phyloP scores from a whole-genome alignment of 2,888 invertebrate species.

The Drosophila incognita region DNA sequence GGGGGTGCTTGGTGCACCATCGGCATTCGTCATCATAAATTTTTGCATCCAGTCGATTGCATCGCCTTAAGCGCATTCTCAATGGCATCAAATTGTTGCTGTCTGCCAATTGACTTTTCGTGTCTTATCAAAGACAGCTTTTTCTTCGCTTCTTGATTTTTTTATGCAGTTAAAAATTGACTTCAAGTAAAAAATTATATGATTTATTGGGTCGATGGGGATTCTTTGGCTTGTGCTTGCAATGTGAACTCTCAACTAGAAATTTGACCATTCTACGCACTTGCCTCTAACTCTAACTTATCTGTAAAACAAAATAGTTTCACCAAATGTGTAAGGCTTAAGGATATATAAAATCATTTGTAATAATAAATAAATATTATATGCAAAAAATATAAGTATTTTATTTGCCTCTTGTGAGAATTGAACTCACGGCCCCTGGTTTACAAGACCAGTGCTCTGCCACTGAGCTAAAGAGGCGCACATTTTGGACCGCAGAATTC shows the following conservation, averaged over 20 bases:
- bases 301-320: not conserved
- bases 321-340: not conserved
- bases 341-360: not conserved
- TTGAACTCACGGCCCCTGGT: constrained; percentile 96
- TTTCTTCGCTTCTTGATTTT: not conserved
- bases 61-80: constrained; percentile 37
- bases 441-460: constrained; percentile 96
- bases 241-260: not conserved
- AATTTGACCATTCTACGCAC: not conserved
- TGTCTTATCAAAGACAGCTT: constrained; percentile 31
- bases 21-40: constrained; percentile 58
- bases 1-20: constrained; percentile 20
- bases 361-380: not conserved
- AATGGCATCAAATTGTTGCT: constrained; percentile 44
- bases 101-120: constrained; percentile 65
- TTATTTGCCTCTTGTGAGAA: constrained; percentile 92
- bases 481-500: rapidly evolving
- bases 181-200: constrained; percentile 16
- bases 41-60: constrained; percentile 67
- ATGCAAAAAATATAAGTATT: not conserved
- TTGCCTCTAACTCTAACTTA: not conserved
- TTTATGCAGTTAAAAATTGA: constrained; percentile 1
- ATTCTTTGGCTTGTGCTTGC: not conserved
- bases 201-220: not conserved
- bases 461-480: constrained; percentile 94